These are phyloP conservation scores for Leptopterna dolabrata DNA, from an alignment of 2,888 invertebrate species.

Conservation along the genomic window DNA sequence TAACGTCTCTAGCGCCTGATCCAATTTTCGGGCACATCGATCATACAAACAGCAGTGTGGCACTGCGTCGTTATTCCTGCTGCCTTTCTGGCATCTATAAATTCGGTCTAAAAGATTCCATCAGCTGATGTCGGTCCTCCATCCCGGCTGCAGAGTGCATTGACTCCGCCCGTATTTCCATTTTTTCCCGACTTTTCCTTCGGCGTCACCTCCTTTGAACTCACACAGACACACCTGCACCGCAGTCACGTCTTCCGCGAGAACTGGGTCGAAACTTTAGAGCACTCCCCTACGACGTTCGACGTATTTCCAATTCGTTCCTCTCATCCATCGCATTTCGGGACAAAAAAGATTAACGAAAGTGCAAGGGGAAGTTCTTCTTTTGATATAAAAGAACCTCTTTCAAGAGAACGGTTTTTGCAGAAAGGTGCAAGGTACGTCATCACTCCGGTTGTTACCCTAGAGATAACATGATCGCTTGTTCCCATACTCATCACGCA, in stretches of 20 bases:
- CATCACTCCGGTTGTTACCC: neutral
- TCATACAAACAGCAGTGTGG: no score
- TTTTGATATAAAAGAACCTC: neutral
- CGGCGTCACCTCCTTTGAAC: neutral
- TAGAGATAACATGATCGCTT: neutral
- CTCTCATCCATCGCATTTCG: neutral
- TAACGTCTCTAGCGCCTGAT: no score
- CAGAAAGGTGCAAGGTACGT: neutral
- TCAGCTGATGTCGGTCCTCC: neutral
- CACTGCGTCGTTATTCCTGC: no score
- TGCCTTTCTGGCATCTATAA: no score
- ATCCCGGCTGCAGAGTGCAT: neutral
- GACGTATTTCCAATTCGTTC: constrained; percentile 4
- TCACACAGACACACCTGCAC: constrained; percentile 2
- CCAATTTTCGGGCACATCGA: no score
- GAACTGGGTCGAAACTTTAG: constrained; percentile 33
- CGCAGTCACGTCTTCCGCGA: constrained; percentile 22
- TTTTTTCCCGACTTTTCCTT: constrained; percentile 24
- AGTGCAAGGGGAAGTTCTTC: constrained; percentile 23
- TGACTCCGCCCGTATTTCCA: constrained; percentile 8
- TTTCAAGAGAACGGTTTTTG: neutral
- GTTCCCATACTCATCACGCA: no score
- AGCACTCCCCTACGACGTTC: neutral
- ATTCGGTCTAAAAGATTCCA: no score
- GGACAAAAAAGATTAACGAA: constrained; percentile 5